These are phyloP conservation scores for Peromyscus maniculatus DNA, from an alignment of 2,113 vertebrate species.

Conservation along the genomic window DNA sequence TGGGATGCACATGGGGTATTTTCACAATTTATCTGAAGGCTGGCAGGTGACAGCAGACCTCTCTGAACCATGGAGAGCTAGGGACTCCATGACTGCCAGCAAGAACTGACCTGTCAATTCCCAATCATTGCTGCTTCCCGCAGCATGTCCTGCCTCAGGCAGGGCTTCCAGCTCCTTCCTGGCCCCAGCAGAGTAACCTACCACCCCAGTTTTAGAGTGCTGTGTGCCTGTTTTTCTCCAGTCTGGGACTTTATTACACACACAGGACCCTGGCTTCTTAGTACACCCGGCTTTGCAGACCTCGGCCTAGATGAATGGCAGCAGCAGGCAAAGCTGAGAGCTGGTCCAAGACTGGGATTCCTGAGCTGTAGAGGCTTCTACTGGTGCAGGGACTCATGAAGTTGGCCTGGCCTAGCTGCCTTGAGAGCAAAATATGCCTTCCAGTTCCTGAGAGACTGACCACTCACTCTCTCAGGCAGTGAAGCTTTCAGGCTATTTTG, in stretches of 20 bases:
- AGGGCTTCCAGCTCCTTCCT: background rate
- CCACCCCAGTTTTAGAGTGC: background rate
- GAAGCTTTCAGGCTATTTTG: background rate
- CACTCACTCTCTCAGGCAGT: background rate
- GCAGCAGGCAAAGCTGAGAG: background rate
- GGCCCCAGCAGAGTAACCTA: background rate
- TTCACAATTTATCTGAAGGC: background rate
- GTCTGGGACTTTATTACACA: background rate
- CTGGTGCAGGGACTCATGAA: background rate
- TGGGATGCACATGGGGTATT: background rate
- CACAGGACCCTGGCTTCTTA: background rate
- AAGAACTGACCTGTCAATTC: background rate
- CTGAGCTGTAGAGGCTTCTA: background rate
- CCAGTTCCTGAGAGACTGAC: background rate
- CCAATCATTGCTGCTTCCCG: background rate
- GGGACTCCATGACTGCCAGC: background rate
- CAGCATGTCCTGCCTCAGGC: background rate
- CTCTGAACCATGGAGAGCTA: background rate
- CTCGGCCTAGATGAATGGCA: background rate
- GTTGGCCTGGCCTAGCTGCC: background rate
- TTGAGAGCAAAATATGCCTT: background rate
- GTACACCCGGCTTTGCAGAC: background rate
- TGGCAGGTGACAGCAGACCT: background rate
- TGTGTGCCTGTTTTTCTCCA: background rate
- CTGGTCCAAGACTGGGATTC: background rate